Evolutionary conservation across 2,113 vertebrate genomes (phyloP), one percentile per base, ranked within the genome.

Genomic region (Pyxicephalus adspersus): DNA sequence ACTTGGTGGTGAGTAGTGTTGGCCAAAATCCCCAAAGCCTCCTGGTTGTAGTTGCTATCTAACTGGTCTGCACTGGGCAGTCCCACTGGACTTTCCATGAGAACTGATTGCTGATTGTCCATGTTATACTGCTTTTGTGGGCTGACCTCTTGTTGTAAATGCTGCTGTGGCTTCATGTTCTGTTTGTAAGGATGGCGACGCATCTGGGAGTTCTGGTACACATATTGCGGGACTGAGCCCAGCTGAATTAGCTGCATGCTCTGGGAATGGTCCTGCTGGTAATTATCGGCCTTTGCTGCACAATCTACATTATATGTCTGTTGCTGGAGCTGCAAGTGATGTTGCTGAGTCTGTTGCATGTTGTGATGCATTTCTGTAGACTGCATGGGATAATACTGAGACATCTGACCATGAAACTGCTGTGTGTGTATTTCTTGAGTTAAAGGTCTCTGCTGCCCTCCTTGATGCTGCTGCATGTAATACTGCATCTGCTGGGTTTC

Each of bases 321-420:
- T 55, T 92, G 90, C 0, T 92, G 89, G 73, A 93, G 78, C 2
- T 90, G 92, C 88, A 92, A 85, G 26, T 74, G 83, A 26, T 76
- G 83, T 8, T 75, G 74, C 68, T 75, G 76, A 11, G 63, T 34
- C 22, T 75, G 79, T 55, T 71, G 67, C 16, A 78, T 16, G 18
- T 64, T 88, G 84, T 65, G 84, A 84, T 80, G 89, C 0, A 94
- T 83, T 83, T 93, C 91, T 85, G 92, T 84, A 70, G 92, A 86
- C 15, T 91, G 91, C 1, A 90, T 82, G 83, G 90, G 93, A 76
- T 93, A 94, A 91, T 93, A 94, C 86, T 92, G 93, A 87, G 92
- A 85, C 83, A 92, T 85, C 71, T 90, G 93, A 90, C 93, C 68
- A 0, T 92, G 86, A 31, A 89, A 87, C 83, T 91, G 91, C 73